Evolutionary conservation across 2,888 invertebrate species (phyloP).

Genomic region (Ctena decussata): DNA sequence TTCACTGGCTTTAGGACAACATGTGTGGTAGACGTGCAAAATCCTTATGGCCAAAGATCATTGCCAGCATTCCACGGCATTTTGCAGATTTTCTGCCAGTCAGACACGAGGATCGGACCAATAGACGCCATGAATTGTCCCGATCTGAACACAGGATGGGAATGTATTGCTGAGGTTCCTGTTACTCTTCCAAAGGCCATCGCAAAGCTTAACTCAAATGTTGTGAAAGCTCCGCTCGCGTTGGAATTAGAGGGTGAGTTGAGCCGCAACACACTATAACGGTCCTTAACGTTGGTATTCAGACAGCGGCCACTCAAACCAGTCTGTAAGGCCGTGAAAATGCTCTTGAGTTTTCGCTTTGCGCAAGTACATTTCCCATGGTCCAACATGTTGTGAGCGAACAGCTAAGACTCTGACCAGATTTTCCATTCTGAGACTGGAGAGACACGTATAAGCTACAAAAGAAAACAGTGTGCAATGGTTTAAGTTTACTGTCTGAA

Average conservation of each 20-base stretch:
- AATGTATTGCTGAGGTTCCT: conserved; percentile 44
- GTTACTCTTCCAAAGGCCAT: conserved; percentile 53
- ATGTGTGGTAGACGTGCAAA: conserved; percentile 47
- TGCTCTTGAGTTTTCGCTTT: too few relatives aligned
- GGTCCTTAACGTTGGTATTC: too few relatives aligned
- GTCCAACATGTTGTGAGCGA: too few relatives aligned
- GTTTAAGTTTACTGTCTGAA: too few relatives aligned
- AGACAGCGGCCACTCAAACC: too few relatives aligned
- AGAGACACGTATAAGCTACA: too few relatives aligned
- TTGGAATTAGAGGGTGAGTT: conserved; percentile 51
- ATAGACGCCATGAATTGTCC: conserved; percentile 28
- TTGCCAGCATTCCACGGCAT: conserved; percentile 54
- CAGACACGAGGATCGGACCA: conserved; percentile 14
- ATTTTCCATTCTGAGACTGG: too few relatives aligned
- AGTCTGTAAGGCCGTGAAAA: too few relatives aligned
- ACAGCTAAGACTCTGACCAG: too few relatives aligned
- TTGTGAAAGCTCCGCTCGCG: conserved; percentile 48
- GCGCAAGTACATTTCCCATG: too few relatives aligned
- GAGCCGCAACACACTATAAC: too few relatives aligned
- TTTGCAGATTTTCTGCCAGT: conserved; percentile 37
- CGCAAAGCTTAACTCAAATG: conserved; percentile 36
- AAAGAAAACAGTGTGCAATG: too few relatives aligned
- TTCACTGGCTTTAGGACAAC: conserved; percentile 40
- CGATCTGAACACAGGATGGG: conserved; percentile 40
- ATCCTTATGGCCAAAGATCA: conserved; percentile 49